Percentiles rank a stretch among this genome's conserved stretches.
These are phyloP conservation scores for Paramisgurnus dabryanus DNA, from an alignment of 2,113 vertebrate species.

Conservation along the genomic window DNA sequence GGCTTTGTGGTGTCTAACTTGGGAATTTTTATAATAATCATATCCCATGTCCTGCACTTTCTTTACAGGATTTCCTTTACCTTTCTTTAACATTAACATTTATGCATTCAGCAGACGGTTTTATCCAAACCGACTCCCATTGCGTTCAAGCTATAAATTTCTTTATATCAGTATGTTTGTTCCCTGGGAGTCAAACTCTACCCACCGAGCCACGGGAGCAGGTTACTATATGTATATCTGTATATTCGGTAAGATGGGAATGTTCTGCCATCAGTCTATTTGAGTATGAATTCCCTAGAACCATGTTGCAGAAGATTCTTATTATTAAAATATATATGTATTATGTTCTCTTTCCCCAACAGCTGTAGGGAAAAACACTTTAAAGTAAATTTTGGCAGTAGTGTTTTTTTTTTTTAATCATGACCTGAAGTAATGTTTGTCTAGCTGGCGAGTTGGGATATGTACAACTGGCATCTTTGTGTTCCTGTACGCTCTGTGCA, in stretches of 20 bases:
- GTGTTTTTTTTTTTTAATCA: not conserved
- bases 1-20: not conserved
- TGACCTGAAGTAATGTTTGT: slow-evolving; percentile 14
- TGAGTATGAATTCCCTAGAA: not conserved
- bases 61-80: not conserved
- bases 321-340: slow-evolving; percentile 8
- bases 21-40: slow-evolving; percentile 35
- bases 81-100: too few relatives aligned
- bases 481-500: slow-evolving; percentile 44
- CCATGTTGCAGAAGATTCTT: not conserved
- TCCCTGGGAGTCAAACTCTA: too few relatives aligned
- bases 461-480: slow-evolving; percentile 31
- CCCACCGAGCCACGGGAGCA: too few relatives aligned
- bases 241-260: not conserved
- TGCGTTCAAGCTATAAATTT: too few relatives aligned
- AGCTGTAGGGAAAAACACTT: not conserved
- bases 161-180: too few relatives aligned
- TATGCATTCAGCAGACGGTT: too few relatives aligned
- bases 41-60: not conserved
- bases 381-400: not conserved
- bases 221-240: too few relatives aligned
- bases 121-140: too few relatives aligned
- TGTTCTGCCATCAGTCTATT: not conserved
- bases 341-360: not conserved
- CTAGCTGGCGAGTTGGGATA: slow-evolving; percentile 29